Evolutionary conservation across 2,113 vertebrate genomes (phyloP).

Genomic region (Cryptomyrus ogoouensis): DNA sequence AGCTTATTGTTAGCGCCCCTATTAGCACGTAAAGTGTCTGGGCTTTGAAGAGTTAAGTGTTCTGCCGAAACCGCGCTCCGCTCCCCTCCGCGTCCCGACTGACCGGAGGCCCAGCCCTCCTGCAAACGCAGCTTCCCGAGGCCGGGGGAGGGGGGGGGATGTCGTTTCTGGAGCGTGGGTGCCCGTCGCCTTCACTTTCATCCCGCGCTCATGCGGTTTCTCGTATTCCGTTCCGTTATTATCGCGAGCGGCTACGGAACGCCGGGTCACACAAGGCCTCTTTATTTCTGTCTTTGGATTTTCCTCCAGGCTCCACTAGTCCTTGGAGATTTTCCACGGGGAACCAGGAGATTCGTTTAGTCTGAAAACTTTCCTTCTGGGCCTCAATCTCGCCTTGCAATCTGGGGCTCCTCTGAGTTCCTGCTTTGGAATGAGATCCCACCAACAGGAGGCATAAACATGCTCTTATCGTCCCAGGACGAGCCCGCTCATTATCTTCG

Average conservation of each 20-base stretch:
- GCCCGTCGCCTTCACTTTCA: slow-evolving; percentile 8
- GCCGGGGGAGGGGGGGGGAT: not conserved
- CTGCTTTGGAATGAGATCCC: not conserved
- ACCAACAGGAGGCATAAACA: not conserved
- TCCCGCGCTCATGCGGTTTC: slow-evolving; percentile 9
- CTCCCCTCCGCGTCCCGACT: not conserved
- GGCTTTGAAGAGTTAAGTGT: not conserved
- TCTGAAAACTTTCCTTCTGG: slow-evolving; percentile 14
- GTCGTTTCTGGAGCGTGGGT: not conserved
- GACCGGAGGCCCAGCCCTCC: not conserved
- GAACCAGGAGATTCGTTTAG: slow-evolving; percentile 5
- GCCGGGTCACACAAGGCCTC: slow-evolving; percentile 16
- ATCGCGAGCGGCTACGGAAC: not conserved
- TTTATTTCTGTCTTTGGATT: slow-evolving; percentile 7
- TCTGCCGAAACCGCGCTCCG: not conserved
- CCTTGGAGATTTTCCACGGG: slow-evolving; percentile 12
- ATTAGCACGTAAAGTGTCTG: not conserved
- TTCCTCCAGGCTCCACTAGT: slow-evolving; percentile 8
- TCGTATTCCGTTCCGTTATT: slow-evolving; percentile 18
- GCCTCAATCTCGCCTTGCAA: not conserved
- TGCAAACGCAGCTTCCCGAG: not conserved
- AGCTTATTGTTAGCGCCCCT: not conserved
- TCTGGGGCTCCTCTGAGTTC: not conserved
- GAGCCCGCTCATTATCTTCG: not conserved
- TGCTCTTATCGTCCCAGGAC: not conserved